A percentile compares a stretch with the other conserved stretches of the same genome.
phyloP scores from a whole-genome alignment of 1,140 invertebrate species.

The Magallana angulata region DNA sequence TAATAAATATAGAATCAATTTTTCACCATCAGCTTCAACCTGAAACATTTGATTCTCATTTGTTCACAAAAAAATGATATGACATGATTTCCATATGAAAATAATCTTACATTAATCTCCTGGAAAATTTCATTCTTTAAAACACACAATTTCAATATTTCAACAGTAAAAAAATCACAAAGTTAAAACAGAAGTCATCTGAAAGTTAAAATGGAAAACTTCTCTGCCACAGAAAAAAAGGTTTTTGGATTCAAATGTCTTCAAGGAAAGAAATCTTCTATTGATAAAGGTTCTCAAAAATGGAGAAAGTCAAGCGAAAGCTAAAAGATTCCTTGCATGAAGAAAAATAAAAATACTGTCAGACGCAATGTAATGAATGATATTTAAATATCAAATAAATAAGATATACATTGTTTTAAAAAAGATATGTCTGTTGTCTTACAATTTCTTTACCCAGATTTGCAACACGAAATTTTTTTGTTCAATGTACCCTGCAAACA shows the following conservation, averaged over 20 bases:
- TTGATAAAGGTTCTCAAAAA: not conserved
- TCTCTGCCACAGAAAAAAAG: not conserved
- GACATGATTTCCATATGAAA: too few relatives aligned
- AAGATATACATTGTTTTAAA: constrained; percentile 14
- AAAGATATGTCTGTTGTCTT: constrained; percentile 1
- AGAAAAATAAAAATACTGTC: constrained; percentile 27
- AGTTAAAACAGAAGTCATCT: too few relatives aligned
- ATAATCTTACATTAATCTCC: too few relatives aligned
- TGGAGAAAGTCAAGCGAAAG: constrained; percentile 19
- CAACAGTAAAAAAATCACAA: too few relatives aligned
- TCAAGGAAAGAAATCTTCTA: constrained; percentile 34
- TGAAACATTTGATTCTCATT: not conserved
- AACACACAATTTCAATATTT: too few relatives aligned
- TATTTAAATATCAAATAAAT: constrained; percentile 14
- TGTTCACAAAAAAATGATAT: too few relatives aligned
- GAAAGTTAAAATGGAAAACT: too few relatives aligned
- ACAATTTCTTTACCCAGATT: constrained; percentile 3
- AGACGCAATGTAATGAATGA: not conserved
- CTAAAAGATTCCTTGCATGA: constrained; percentile 34
- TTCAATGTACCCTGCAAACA: constrained; percentile 26
- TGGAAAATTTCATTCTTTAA: too few relatives aligned
- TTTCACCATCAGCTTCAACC: not conserved
- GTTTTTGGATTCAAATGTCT: not conserved
- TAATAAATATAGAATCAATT: constrained; percentile 14
- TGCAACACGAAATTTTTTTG: constrained; percentile 19